phyloP scores from a whole-genome alignment of 2,797 vertebrate species.

The Pseudochirops cupreus region DNA sequence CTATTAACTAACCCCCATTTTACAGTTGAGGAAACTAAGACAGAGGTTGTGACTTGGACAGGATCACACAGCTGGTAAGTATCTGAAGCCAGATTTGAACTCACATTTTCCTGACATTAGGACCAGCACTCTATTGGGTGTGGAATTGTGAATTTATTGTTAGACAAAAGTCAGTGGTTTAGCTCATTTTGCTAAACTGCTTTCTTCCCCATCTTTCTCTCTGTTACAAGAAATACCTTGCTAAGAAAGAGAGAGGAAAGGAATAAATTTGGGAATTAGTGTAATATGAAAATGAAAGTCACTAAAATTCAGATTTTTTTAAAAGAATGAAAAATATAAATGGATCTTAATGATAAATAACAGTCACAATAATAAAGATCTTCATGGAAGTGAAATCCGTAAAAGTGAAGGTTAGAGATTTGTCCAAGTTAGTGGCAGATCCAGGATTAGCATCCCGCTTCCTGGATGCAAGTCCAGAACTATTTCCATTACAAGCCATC shows the following conservation, averaged over 20 bases:
- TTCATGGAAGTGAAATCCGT: neutral
- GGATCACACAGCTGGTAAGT: neutral
- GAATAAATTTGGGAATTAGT: neutral
- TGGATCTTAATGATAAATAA: neutral
- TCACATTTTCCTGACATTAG: neutral
- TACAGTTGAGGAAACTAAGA: neutral
- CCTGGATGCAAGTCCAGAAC: neutral
- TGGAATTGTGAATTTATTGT: neutral
- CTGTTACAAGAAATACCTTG: neutral
- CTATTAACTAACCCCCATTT: neutral
- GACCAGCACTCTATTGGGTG: neutral
- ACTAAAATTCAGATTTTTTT: neutral
- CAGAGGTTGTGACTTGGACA: neutral
- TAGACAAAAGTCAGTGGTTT: neutral
- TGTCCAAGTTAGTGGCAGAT: conserved; percentile 22
- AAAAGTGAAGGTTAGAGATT: neutral
- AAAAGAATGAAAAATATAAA: neutral
- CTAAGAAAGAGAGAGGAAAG: neutral
- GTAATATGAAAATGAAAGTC: neutral
- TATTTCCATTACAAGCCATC: neutral
- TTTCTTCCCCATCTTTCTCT: neutral
- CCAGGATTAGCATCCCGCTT: neutral
- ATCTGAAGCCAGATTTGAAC: neutral
- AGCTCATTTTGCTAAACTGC: neutral
- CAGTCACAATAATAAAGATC: neutral